Conservation (phyloP, 2,797 vertebrate genomes). For the Ambastaia sidthimunki region DNA sequence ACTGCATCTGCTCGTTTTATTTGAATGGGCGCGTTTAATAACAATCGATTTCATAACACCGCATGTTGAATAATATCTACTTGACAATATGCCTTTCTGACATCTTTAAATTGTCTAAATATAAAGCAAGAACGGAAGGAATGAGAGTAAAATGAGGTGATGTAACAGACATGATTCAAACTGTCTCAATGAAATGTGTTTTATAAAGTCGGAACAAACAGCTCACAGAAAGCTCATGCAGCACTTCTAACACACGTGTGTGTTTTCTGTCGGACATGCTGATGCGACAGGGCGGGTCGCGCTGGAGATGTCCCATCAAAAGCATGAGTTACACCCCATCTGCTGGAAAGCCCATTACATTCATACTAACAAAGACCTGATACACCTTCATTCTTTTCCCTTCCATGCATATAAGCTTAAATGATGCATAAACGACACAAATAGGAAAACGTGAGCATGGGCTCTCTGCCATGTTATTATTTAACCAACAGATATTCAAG, state of each 20-base stretch:
- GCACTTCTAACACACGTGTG: background rate
- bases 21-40: background rate
- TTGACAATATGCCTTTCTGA: too few relatives aligned
- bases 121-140: background rate
- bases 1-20: slow-evolving; percentile 15
- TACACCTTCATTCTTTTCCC: too few relatives aligned
- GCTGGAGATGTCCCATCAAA: slow-evolving; percentile 5
- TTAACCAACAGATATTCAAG: too few relatives aligned
- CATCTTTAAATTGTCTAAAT: background rate
- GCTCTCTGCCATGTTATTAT: too few relatives aligned
- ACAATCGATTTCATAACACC: background rate
- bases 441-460: too few relatives aligned
- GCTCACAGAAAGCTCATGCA: background rate
- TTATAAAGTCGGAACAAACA: too few relatives aligned
- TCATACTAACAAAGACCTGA: background rate
- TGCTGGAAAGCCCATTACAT: background rate
- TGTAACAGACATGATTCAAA: background rate
- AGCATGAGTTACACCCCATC: background rate
- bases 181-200: slow-evolving; percentile 1
- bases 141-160: too few relatives aligned
- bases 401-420: too few relatives aligned
- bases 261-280: background rate
- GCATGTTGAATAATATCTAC: background rate
- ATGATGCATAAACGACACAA: too few relatives aligned
- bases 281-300: slow-evolving; percentile 45